Evolutionary conservation across 2,797 vertebrate species (phyloP).

Genomic region (Heterohyrax brucei): DNA sequence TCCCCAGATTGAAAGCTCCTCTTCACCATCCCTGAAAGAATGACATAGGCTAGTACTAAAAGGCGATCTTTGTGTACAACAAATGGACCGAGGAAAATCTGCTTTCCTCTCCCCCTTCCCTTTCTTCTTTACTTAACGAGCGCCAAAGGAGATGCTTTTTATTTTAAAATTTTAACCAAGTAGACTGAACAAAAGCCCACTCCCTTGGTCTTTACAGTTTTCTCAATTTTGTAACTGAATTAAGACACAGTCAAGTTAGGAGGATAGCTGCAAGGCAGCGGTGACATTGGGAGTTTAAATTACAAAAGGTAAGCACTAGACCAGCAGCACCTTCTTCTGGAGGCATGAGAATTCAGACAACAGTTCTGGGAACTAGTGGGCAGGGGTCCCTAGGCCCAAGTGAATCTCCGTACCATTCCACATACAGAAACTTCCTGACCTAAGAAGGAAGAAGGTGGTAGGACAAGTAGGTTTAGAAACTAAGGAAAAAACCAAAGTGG

Average conservation of each 20-base stretch:
- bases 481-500: neutral
- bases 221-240: constrained; percentile 33
- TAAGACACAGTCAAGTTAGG: constrained; percentile 29
- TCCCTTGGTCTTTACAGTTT: constrained; percentile 55
- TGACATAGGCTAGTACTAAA: constrained; percentile 85
- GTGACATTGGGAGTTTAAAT: neutral
- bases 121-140: constrained; percentile 80
- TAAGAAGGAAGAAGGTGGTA: neutral
- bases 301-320: neutral
- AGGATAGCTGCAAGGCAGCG: neutral
- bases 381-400: neutral
- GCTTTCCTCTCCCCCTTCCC: constrained; percentile 84
- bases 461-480: neutral
- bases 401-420: neutral
- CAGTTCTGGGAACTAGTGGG: neutral
- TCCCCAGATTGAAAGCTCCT: constrained; percentile 88
- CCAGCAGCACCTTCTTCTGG: neutral
- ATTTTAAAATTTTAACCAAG: constrained; percentile 79
- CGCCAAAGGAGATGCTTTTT: constrained; percentile 84
- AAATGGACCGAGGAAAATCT: constrained; percentile 90
- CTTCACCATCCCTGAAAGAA: constrained; percentile 86
- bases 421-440: neutral
- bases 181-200: constrained; percentile 63
- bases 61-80: constrained; percentile 89
- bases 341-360: neutral